These are phyloP conservation scores for Eleginops maclovinus DNA, from an alignment of 2,113 vertebrate species.

Conservation along the genomic window DNA sequence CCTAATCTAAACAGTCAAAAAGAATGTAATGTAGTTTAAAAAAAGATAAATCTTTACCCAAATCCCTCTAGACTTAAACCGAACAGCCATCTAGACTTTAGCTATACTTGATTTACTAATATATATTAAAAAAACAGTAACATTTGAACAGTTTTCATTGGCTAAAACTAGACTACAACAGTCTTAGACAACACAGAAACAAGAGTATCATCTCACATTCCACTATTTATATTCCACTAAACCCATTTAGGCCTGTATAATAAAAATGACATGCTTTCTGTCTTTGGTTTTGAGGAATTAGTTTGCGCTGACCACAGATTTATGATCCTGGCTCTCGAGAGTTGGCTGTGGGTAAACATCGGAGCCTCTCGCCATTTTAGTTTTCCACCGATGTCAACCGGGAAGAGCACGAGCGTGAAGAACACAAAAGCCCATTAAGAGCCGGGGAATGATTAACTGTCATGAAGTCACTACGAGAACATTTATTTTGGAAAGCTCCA, in stretches of 20 bases:
- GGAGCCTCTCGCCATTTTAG: slow-evolving; percentile 19
- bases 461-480: not conserved
- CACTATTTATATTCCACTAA: slow-evolving; percentile 10
- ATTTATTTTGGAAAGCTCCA: slow-evolving; percentile 42
- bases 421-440: not conserved
- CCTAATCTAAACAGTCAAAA: too few relatives aligned
- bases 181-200: not conserved
- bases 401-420: not conserved
- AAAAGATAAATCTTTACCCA: too few relatives aligned
- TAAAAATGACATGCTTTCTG: slow-evolving; percentile 12
- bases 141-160: too few relatives aligned
- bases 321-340: slow-evolving; percentile 14
- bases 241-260: not conserved
- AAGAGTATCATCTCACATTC: slow-evolving; percentile 14
- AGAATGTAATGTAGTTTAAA: too few relatives aligned
- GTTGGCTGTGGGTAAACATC: slow-evolving; percentile 10
- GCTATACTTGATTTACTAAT: too few relatives aligned
- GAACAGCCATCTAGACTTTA: too few relatives aligned
- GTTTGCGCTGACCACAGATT: slow-evolving; percentile 20
- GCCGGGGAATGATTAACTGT: not conserved
- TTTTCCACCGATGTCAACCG: slow-evolving; percentile 41
- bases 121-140: too few relatives aligned
- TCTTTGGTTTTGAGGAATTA: slow-evolving; percentile 18
- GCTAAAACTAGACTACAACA: too few relatives aligned
- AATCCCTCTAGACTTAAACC: too few relatives aligned